Base-by-base conservation (phyloP, 2,888 invertebrate species). In the Dioctria rufipes region DNA sequence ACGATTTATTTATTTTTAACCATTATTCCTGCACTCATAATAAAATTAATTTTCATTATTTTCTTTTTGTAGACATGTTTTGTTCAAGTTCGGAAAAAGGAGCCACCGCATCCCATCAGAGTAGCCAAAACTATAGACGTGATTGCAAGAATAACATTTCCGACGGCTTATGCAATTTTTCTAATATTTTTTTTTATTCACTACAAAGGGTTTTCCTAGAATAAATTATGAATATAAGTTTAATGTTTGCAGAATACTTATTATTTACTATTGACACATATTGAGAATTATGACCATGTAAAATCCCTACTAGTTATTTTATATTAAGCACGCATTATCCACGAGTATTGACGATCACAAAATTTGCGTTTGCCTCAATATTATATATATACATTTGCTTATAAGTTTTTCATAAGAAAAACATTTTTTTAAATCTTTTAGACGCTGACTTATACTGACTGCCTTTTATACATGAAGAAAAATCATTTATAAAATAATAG, bases 61-160 rank as follows among this genome's bases (percentile, higher is more conserved):
- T 79, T 80, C 82, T 85, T 90, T 86, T 91, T 92, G 84, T 92
- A 94, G 94, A 93, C 93, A 90, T 94, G 93, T 91, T 93, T 94
- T 91, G 94, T 94, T 87, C 94, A 96, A 93, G 93, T 96, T 88
- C 93, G 96, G 87, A 96, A 96, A 91, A 95, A 96, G 90, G 96
- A 96, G 89, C 96, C 95, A 83, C 96, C 96, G 69, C 96, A 96
- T 91, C 96, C 96, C 82, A 96, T 96, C 86, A 92, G 96, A 86
- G 96, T 97, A 86, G 97, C 97, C 85, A 97, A 97, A 91, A 96
- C 96, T 82, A 97, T 97, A 89, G 96, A 97, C 91, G 96, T 96
- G 86, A 96, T 97, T 88, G 96, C 97, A 82, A 93, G 97, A 90
- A 95, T 97, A 89, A 96, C 96, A 86, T 97, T 97, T 91, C 97